phyloP scores from a whole-genome alignment of 92 coral and sea anemone species.

The Phenganax subtilis region DNA sequence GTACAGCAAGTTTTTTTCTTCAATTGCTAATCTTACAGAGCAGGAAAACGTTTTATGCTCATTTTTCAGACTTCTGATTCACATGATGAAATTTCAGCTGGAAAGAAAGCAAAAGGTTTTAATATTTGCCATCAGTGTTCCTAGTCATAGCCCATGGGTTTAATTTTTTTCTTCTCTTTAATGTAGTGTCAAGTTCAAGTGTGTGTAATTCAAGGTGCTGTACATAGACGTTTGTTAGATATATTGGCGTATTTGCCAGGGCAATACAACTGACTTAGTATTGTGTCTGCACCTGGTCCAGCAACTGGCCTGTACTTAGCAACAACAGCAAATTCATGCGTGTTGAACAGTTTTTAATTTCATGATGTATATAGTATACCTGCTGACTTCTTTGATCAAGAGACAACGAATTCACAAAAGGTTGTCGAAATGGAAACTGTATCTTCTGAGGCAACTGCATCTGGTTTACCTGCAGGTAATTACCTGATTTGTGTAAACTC shows the following conservation, averaged over 20 bases:
- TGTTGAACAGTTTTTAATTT: not conserved
- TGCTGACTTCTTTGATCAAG: conserved; percentile 56
- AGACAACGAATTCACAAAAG: conserved; percentile 20
- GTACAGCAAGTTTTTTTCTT: too few species aligned
- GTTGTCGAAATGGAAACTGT: conserved; percentile 26
- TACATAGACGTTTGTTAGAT: not conserved
- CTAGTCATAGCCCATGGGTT: not conserved
- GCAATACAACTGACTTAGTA: too few species aligned
- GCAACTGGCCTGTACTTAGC: too few species aligned
- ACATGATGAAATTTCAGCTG: conserved; percentile 35
- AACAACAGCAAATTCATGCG: too few species aligned
- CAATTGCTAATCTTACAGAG: too few species aligned
- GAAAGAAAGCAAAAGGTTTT: conserved; percentile 72
- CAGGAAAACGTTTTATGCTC: too few species aligned
- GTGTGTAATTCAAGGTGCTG: conserved; percentile 17
- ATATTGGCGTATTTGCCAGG: not conserved
- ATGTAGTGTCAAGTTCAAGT: conserved; percentile 26
- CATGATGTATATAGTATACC: conserved; percentile 50
- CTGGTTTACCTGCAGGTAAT: conserved; percentile 74
- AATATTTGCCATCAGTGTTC: not conserved
- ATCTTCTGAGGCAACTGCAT: conserved; percentile 30
- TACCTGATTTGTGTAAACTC: conserved; percentile 28
- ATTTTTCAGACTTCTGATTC: conserved; percentile 3
- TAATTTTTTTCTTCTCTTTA: not conserved
- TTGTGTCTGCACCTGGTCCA: too few species aligned